Conservation (phyloP, 2,888 invertebrate species). For the Troides aeacus region DNA sequence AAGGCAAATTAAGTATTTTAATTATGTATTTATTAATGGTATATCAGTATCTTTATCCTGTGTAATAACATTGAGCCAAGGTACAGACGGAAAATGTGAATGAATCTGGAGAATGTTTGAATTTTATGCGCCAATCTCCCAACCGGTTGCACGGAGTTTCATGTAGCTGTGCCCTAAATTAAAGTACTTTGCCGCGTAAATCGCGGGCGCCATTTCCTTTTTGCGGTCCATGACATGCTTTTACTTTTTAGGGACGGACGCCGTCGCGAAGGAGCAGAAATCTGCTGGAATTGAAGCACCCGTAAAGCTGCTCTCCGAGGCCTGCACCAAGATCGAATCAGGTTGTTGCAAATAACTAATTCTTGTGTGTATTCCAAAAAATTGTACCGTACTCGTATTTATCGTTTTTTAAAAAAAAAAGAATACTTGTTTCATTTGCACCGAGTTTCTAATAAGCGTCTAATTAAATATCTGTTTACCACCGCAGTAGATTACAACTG, state of each 20-base stretch:
- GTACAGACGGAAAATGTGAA: background rate
- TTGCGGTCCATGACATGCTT: constrained; percentile 41
- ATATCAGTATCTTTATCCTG: too few species aligned
- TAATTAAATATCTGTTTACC: constrained; percentile 21
- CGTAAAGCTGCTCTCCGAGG: constrained; percentile 34
- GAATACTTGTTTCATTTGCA: background rate
- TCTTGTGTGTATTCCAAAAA: background rate
- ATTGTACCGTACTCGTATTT: background rate
- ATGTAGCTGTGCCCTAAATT: constrained; percentile 34
- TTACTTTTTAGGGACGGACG: constrained; percentile 55
- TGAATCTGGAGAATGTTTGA: constrained; percentile 11
- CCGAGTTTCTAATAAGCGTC: constrained; percentile 18
- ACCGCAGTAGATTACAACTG: constrained; percentile 14
- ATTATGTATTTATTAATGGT: too few species aligned
- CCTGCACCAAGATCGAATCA: constrained; percentile 32
- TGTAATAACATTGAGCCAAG: background rate
- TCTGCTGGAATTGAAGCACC: constrained; percentile 48
- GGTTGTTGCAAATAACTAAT: constrained; percentile 34
- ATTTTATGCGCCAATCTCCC: constrained; percentile 13
- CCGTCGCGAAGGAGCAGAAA: constrained; percentile 43
- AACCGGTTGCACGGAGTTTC: constrained; percentile 18
- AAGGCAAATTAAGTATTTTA: too few species aligned
- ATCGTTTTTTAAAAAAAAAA: background rate
- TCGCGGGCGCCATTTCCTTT: constrained; percentile 42
- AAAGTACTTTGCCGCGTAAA: constrained; percentile 49